phyloP scores from a whole-genome alignment of 2,113 vertebrate genomes.

The Pandion haliaetus region DNA sequence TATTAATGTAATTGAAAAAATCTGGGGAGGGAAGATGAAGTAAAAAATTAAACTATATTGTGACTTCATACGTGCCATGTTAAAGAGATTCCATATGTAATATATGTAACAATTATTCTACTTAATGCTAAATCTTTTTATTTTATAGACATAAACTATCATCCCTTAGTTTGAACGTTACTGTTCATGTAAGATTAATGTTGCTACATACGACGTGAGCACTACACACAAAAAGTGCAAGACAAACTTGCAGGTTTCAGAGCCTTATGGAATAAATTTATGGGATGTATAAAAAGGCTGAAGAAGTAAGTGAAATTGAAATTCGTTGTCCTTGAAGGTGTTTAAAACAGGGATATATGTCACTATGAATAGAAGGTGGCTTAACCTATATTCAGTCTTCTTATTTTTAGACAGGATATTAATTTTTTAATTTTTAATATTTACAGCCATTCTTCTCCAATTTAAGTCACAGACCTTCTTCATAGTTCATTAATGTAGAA shows the following conservation, averaged over 20 bases:
- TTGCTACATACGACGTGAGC: background rate
- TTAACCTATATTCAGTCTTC: background rate
- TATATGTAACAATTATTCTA: background rate
- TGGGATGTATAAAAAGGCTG: background rate
- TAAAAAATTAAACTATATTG: background rate
- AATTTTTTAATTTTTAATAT: background rate
- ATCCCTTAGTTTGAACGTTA: background rate
- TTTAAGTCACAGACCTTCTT: background rate
- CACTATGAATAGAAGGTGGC: background rate
- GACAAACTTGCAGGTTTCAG: background rate
- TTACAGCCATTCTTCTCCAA: background rate
- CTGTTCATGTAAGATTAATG: background rate
- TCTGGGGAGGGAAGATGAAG: background rate
- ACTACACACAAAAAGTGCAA: background rate
- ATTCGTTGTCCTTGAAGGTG: background rate
- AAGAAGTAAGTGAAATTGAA: background rate
- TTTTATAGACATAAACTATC: background rate
- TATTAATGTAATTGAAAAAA: background rate
- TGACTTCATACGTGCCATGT: background rate
- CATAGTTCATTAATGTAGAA: background rate
- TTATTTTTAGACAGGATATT: background rate
- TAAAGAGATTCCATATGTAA: background rate
- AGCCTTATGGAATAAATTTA: background rate
- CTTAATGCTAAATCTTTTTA: background rate
- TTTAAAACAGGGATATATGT: background rate